Evolutionary conservation across 2,888 invertebrate species (phyloP), one percentile per base, ranked within the genome.

Genomic region (Ornithoptera alexandrae): DNA sequence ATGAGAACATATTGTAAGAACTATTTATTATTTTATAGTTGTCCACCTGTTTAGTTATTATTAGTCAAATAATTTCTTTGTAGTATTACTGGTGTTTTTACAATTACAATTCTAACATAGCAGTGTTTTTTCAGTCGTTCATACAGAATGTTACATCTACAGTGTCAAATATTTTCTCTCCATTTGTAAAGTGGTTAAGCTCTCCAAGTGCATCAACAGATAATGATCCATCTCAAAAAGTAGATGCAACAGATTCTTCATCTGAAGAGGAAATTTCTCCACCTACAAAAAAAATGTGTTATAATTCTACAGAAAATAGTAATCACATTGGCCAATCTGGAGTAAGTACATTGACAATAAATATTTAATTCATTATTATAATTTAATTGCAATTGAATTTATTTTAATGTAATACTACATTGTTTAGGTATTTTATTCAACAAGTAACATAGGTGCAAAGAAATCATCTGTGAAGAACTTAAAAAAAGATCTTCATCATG

Each of bases 121-220:
- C 42, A 42, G 22, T 61, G 72, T 76, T 71, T 75, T 93, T 93
- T 62, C 91, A 96, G 95, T 95, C 96, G 30, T 95, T 96, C 83
- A 94, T 95, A 72, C 94, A 93, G 80, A 95, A 95, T 91, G 93
- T 96, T 67, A 94, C 94, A 74, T 94, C 94, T 70, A 93, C 93
- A 77, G 93, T 95, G 68, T 93, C 95, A 4, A 94, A 94, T 69
- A 86, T 95, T 50, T 89, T 96, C 77, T 95, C 95, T 67, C 93
- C 94, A 46, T 84, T 94, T 70, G 91, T 91, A 7, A 94, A 93
- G 76, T 94, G 94, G 94, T 94, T 94, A 70, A 84, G 85, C 67
- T 83, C 80, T 63, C 81, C 85, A 2, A 84, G 80, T 70, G 78
- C 84, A 12, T 81, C 87, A 36, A 83, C 85, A 69, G 80, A 85